phyloP scores from a whole-genome alignment of 2,888 invertebrate species.

The Neelides folsomi region DNA sequence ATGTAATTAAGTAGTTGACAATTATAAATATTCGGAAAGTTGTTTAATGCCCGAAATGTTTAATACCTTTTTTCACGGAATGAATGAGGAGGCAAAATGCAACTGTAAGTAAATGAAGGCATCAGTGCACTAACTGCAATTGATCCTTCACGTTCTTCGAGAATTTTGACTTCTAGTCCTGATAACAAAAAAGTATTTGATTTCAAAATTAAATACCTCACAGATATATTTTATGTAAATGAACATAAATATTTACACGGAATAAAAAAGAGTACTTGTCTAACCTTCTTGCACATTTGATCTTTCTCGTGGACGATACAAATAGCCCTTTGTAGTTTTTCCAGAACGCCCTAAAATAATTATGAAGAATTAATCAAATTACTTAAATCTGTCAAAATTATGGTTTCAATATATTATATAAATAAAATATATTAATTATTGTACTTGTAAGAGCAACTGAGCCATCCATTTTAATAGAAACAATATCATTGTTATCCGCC shows the following conservation, averaged over 20 bases:
- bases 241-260: too few species aligned
- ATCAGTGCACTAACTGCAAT: constrained; percentile 24
- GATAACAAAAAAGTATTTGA: neutral
- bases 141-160: constrained; percentile 26
- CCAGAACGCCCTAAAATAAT: too few species aligned
- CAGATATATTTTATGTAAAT: neutral
- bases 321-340: constrained; percentile 10
- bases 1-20: too few species aligned
- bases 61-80: constrained; percentile 18
- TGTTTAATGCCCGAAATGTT: too few species aligned
- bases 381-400: neutral
- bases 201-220: neutral
- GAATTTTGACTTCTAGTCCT: constrained; percentile 14
- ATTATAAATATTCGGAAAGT: too few species aligned
- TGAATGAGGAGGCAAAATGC: constrained; percentile 27
- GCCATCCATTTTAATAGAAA: constrained; percentile 21
- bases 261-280: neutral
- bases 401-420: constrained; percentile 3
- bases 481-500: constrained; percentile 13
- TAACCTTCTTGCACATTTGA: constrained; percentile 18
- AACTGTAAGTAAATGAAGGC: constrained; percentile 15
- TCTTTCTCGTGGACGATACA: constrained; percentile 23
- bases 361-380: neutral
- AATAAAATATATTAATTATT: neutral
- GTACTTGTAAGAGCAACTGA: constrained; percentile 21